These are phyloP conservation scores for Halisarca cf. caerulea DNA, from an alignment of 37 sponge, comb jelly and placozoan species.

Conservation along the genomic window DNA sequence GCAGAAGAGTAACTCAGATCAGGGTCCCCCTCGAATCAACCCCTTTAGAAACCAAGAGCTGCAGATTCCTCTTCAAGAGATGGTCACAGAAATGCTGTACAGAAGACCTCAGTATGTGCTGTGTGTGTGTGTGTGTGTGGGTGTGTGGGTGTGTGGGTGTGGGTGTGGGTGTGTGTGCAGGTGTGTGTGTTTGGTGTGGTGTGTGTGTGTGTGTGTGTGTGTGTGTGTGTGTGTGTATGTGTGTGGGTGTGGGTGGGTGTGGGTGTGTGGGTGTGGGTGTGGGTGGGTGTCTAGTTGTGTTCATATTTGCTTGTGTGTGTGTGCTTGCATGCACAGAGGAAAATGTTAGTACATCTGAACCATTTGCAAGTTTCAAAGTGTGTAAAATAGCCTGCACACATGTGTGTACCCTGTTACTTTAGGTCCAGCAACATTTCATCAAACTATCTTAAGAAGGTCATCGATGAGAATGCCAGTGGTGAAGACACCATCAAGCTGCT, in stretches of 20 bases:
- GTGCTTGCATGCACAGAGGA: too few species aligned
- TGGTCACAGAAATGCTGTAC: constrained; percentile 66
- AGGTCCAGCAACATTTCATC: constrained; percentile 39
- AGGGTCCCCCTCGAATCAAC: constrained; percentile 46
- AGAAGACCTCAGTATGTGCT: constrained; percentile 49
- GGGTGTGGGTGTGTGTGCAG: constrained; percentile 6
- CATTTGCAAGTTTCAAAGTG: too few species aligned
- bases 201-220: too few species aligned
- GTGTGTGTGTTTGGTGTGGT: too few species aligned
- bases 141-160: constrained; percentile 36
- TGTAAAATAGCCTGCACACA: too few species aligned
- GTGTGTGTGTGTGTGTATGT: too few species aligned
- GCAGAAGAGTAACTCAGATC: constrained; percentile 51
- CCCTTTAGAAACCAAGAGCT: constrained; percentile 72
- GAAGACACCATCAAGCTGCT: constrained; percentile 66
- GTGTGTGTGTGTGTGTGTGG: constrained; percentile 29
- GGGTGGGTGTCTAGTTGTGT: too few species aligned
- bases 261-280: too few species aligned
- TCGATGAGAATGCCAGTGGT: constrained; percentile 70
- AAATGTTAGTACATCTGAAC: too few species aligned
- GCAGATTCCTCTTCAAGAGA: constrained; percentile 52
- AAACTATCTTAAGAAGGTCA: constrained; percentile 81
- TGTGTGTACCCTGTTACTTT: too few species aligned
- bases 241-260: too few species aligned
- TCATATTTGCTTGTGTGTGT: too few species aligned